Evolutionary conservation across 2,888 invertebrate species (phyloP), one percentile per base, ranked within the genome.

Genomic region (Eugnorisma glareosa): DNA sequence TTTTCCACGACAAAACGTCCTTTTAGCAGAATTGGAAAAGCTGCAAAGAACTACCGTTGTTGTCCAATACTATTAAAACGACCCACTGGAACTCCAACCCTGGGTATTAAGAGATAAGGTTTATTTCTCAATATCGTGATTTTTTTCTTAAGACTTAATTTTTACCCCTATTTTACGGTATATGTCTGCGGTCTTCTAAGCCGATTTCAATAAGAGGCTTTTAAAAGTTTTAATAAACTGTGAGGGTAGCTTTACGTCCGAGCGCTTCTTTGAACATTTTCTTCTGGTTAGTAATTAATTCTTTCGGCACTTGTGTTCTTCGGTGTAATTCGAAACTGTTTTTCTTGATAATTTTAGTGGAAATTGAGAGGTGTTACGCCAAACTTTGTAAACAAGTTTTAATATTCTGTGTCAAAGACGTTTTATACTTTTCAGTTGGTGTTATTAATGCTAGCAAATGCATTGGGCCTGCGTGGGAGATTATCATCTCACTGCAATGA

Each of bases 121-220:
- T 43, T n/a, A 37, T 54, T 82, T 78, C 77, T 11, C 3, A 2
- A 13, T 70, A 69, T 18, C 0, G 24, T 15, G 15, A 24, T 57
- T 15, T 31, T 54, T 63, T 71, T 79, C 76, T 77, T 73, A 67
- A 72, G 75, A 59, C 45, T 64, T 31, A 61, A 11, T 81, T 87
- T 85, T 85, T 87, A 77, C 67, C 69, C 81, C 69, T 64, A 82
- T 86, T 84, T 86, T 74, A 88, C 82, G 75, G 79, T 79, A 78
- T 81, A 69, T 70, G 73, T 86, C 77, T 85, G 87, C 79, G 89
- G 88, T 87, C 89, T 86, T 88, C 81, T 84, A 90, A 91, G 88
- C 81, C 82, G 87, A 89, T 91, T 90, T 83, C 89, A 88, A 89
- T 91, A 90, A 90, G 90, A 83, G 81, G 90, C 85, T 91, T 88